phyloP scores from a whole-genome alignment of 1,140 invertebrate species.

The Notospermus geniculatus region DNA sequence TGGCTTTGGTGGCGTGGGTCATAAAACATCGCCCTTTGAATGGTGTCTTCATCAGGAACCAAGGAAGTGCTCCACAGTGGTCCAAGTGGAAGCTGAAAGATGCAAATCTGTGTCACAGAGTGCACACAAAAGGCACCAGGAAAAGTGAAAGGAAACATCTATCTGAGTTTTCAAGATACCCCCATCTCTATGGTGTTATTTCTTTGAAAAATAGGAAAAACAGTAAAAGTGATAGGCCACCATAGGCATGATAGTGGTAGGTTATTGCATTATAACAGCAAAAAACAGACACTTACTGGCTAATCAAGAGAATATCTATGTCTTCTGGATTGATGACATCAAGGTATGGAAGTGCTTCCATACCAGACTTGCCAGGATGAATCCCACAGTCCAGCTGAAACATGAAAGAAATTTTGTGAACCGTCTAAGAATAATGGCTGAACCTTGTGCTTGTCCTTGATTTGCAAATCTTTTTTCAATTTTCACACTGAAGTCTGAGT shows the following conservation, averaged over 20 bases:
- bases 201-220: no score
- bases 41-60: slow-evolving; percentile 95
- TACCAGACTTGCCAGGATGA: slow-evolving; percentile 93
- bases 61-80: slow-evolving; percentile 96
- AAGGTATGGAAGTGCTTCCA: slow-evolving; percentile 96
- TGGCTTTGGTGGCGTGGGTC: slow-evolving; percentile 99
- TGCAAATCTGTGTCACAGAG: no score
- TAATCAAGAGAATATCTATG: slow-evolving; percentile 93
- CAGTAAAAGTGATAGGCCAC: no score
- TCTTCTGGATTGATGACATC: slow-evolving; percentile 97
- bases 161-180: no score
- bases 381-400: slow-evolving; percentile 92
- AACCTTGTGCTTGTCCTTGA: background rate
- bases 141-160: no score
- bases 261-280: slow-evolving; percentile 5
- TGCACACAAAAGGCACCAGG: no score
- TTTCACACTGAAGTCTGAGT: background rate
- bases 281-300: slow-evolving; percentile 71
- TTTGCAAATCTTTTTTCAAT: background rate
- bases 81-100: slow-evolving; percentile 85
- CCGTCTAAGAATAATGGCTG: background rate
- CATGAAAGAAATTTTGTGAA: slow-evolving; percentile 8
- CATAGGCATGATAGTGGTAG: background rate
- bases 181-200: background rate
- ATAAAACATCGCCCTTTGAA: slow-evolving; percentile 99